These are phyloP conservation scores for Pardosa pseudoannulata DNA, from an alignment of 2,888 invertebrate genomes.

Conservation along the genomic window DNA sequence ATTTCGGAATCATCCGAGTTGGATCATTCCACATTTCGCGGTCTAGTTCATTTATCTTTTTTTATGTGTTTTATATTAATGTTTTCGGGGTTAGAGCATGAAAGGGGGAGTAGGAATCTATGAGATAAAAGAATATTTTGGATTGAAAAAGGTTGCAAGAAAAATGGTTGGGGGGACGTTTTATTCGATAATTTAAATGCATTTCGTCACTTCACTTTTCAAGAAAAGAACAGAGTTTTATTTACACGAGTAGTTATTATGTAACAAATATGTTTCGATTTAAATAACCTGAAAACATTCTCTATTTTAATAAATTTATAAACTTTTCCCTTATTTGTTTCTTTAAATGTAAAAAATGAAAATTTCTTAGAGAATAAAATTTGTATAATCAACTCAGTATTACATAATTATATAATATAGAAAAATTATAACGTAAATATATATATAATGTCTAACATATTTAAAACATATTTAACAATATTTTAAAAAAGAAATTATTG, in stretches of 20 bases:
- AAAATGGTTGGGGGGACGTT: not conserved
- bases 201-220: not conserved
- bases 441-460: no score
- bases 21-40: conserved; percentile 34
- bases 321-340: no score
- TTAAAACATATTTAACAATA: no score
- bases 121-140: not conserved
- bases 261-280: no score
- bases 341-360: no score
- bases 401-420: no score
- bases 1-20: conserved; percentile 29
- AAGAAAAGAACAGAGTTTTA: not conserved
- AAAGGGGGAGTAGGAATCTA: not conserved
- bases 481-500: no score
- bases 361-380: no score
- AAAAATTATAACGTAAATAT: no score
- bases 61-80: not conserved
- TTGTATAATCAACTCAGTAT: no score
- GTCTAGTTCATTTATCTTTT: conserved; percentile 32
- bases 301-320: no score
- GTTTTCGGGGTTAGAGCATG: not conserved
- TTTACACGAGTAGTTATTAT: not conserved
- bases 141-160: not conserved
- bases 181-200: conserved; percentile 17
- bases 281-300: no score